These are phyloP conservation scores for Tineola bisselliella DNA, from an alignment of 2,888 invertebrate genomes.

Conservation along the genomic window DNA sequence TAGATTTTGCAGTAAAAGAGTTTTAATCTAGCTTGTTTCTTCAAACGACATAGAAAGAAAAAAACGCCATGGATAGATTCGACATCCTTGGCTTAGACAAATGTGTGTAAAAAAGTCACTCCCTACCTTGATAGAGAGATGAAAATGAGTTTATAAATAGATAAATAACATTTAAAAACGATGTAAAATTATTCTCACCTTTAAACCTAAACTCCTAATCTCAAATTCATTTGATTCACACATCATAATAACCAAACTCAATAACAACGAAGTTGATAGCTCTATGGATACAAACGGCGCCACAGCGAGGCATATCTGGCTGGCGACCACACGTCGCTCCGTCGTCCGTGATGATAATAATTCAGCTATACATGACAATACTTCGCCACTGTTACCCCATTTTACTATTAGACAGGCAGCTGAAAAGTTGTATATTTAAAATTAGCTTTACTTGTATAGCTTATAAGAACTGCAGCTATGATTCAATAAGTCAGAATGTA, in stretches of 20 bases:
- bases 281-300: conserved; percentile 58
- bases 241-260: conserved; percentile 56
- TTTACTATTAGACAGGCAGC: conserved; percentile 55
- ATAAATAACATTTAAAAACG: no score
- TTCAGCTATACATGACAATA: conserved; percentile 52
- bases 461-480: no score
- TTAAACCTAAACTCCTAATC: conserved; percentile 45
- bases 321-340: conserved; percentile 47
- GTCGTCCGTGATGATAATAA: conserved; percentile 43
- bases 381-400: conserved; percentile 60
- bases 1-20: no score
- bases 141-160: no score
- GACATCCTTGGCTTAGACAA: no score
- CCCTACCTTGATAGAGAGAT: no score
- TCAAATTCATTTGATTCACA: conserved; percentile 56
- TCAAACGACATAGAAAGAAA: no score
- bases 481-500: no score
- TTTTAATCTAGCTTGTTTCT: no score
- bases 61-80: no score
- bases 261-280: conserved; percentile 52
- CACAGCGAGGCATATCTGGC: conserved; percentile 52
- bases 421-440: conserved; percentile 26
- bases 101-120: no score
- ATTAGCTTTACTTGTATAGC: no score
- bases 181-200: conserved; percentile 20